Evolutionary conservation across 1,140 invertebrate species (phyloP).

Genomic region (Drusus annulatus): DNA sequence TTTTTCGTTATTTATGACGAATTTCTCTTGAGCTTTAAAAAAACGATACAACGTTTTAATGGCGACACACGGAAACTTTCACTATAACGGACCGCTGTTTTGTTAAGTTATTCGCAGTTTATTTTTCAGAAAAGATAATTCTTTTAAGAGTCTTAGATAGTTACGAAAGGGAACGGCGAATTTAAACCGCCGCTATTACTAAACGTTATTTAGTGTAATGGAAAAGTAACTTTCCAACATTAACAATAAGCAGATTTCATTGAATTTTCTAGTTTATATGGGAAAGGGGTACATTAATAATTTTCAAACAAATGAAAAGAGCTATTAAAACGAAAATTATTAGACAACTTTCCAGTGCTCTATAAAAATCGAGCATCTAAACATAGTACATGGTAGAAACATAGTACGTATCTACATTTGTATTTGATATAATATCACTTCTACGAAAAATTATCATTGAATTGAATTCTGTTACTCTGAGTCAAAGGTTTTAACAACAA

Average conservation of each 20-base stretch:
- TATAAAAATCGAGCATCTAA: too few species aligned
- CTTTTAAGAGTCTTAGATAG: neutral
- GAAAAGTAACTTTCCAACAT: constrained; percentile 3
- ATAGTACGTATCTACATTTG: too few species aligned
- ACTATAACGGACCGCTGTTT: constrained; percentile 36
- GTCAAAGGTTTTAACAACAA: too few species aligned
- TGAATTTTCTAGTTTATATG: constrained; percentile 1
- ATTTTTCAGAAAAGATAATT: constrained; percentile 31
- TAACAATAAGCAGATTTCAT: constrained; percentile 19
- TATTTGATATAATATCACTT: too few species aligned
- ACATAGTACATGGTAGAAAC: too few species aligned
- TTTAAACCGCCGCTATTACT: constrained; percentile 16
- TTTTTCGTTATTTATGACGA: constrained; percentile 52
- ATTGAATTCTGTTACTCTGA: too few species aligned
- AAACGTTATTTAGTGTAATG: constrained; percentile 14
- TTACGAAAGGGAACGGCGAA: neutral
- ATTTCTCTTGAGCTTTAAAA: constrained; percentile 47
- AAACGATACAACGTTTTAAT: constrained; percentile 44
- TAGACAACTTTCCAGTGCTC: too few species aligned
- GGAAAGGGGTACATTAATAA: too few species aligned
- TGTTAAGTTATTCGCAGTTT: constrained; percentile 39
- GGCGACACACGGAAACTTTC: constrained; percentile 41
- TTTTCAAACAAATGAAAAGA: too few species aligned
- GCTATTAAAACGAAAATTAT: too few species aligned
- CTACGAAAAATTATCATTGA: too few species aligned